These are phyloP conservation scores for Solen grandis DNA, from an alignment of 1,140 invertebrate species.

Conservation along the genomic window DNA sequence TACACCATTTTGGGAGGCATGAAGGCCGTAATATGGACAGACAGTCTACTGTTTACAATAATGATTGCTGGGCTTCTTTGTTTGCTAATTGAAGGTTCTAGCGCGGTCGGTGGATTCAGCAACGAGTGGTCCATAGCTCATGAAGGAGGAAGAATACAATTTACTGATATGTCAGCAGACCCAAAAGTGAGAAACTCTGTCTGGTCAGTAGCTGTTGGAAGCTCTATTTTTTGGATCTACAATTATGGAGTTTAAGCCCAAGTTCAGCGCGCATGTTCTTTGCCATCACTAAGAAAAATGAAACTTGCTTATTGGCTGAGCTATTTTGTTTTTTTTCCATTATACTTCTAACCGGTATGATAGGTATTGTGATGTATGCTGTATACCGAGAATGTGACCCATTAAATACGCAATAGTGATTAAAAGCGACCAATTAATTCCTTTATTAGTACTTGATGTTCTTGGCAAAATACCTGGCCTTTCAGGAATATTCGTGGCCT, in stretches of 20 bases:
- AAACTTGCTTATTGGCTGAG: conserved; percentile 87
- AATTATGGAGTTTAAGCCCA: conserved; percentile 95
- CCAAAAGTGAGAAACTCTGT: conserved; percentile 95
- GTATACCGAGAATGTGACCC: too few relatives aligned
- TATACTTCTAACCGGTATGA: conserved; percentile 88
- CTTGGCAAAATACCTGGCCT: conserved; percentile 88
- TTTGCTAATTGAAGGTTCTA: conserved; percentile 86
- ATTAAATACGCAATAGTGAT: too few relatives aligned
- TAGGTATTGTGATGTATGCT: too few relatives aligned
- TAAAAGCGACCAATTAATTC: conserved; percentile 84
- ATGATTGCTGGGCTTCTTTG: too few relatives aligned
- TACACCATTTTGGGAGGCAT: conserved; percentile 89
- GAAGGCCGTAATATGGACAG: conserved; percentile 93
- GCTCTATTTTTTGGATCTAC: conserved; percentile 92
- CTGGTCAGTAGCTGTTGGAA: conserved; percentile 92
- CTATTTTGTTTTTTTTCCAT: conserved; percentile 88
- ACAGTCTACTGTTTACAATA: conserved; percentile 90
- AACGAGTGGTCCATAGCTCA: too few relatives aligned
- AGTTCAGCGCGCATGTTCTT: too few relatives aligned
- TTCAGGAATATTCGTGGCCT: conserved; percentile 90
- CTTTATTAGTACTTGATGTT: conserved; percentile 89
- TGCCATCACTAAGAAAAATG: too few relatives aligned
- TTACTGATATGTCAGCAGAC: too few relatives aligned
- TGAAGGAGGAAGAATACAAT: too few relatives aligned
- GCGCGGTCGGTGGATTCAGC: conserved; percentile 87